These are phyloP conservation scores for Hyles vespertilio DNA, from an alignment of 1,140 invertebrate species.

Conservation along the genomic window DNA sequence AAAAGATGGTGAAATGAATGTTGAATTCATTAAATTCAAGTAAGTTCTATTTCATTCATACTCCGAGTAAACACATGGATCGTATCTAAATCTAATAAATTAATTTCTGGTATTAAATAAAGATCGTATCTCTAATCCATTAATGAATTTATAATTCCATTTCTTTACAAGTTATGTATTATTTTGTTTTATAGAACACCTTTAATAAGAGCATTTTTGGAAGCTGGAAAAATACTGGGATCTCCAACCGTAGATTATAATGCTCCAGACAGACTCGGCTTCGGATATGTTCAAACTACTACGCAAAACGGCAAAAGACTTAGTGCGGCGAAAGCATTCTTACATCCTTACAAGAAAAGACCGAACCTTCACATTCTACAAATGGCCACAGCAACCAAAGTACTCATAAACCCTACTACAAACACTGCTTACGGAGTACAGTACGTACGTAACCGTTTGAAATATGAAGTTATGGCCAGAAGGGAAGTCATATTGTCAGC, in stretches of 20 bases:
- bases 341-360: conserved; percentile 73
- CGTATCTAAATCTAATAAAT: too few species aligned
- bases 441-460: conserved; percentile 30
- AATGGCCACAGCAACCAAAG: conserved; percentile 53
- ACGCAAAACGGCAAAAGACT: conserved; percentile 53
- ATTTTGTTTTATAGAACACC: conserved; percentile 46
- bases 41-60: conserved; percentile 1
- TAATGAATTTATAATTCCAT: too few species aligned
- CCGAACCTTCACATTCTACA: conserved; percentile 79
- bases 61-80: background rate
- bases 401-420: conserved; percentile 42
- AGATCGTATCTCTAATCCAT: too few species aligned
- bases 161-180: too few species aligned
- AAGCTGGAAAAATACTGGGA: conserved; percentile 74
- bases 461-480: conserved; percentile 43
- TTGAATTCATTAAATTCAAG: conserved; percentile 57
- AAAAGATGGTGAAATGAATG: conserved; percentile 62
- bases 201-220: conserved; percentile 67
- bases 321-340: conserved; percentile 75
- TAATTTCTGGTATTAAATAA: too few species aligned
- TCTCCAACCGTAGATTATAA: conserved; percentile 64
- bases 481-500: conserved; percentile 77
- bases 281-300: conserved; percentile 79
- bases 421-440: conserved; percentile 49
- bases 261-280: conserved; percentile 46